Conservation (phyloP, 2,888 invertebrate species). For the Odontocerum albicorne region DNA sequence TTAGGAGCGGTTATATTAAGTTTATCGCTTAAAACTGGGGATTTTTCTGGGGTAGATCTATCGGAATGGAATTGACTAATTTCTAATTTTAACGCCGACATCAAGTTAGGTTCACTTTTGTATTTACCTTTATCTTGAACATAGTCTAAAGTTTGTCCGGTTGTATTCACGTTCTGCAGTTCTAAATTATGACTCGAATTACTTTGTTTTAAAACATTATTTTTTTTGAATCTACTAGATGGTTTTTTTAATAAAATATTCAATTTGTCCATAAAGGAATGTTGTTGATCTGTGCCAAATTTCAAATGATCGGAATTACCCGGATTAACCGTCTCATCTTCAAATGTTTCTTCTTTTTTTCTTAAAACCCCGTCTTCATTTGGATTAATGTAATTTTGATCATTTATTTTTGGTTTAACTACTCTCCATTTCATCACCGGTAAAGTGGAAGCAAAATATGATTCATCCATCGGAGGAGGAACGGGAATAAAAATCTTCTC, state of each 20-base stretch:
- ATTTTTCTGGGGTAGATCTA: neutral
- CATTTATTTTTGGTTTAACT: slow-evolving; percentile 35
- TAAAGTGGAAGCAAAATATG: slow-evolving; percentile 10
- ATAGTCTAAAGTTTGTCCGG: neutral
- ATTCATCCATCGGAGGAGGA: slow-evolving; percentile 49
- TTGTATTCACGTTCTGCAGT: neutral
- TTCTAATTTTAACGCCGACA: slow-evolving; percentile 49
- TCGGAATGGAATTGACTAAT: slow-evolving; percentile 39
- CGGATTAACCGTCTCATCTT: too few species aligned
- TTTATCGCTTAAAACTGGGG: neutral
- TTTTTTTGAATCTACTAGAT: neutral
- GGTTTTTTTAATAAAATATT: slow-evolving; percentile 48
- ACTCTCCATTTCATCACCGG: slow-evolving; percentile 35
- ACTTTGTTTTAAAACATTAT: neutral
- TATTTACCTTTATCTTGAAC: neutral
- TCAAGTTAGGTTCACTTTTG: slow-evolving; percentile 41
- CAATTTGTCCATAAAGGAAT: slow-evolving; percentile 52
- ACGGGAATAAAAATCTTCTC: slow-evolving; percentile 6
- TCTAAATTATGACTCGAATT: slow-evolving; percentile 2
- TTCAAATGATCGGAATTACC: slow-evolving; percentile 36
- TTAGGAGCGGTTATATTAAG: neutral
- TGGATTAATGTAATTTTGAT: neutral
- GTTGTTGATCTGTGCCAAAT: slow-evolving; percentile 48
- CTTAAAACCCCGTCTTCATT: neutral
- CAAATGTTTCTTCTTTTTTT: neutral